Evolutionary conservation across 2,113 vertebrate genomes (phyloP).

Genomic region (Channa argus): DNA sequence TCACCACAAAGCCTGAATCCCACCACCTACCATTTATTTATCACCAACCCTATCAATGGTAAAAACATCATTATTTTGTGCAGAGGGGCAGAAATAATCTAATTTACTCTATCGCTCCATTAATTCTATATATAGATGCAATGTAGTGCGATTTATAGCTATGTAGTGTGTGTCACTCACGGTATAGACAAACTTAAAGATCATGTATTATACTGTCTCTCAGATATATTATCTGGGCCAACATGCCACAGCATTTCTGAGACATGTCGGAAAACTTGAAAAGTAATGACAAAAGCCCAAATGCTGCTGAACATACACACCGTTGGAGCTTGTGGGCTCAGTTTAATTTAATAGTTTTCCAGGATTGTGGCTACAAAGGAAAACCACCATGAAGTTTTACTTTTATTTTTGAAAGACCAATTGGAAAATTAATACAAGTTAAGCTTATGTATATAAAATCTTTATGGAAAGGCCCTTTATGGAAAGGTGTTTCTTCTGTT

Average conservation of each 20-base stretch:
- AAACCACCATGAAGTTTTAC: neutral
- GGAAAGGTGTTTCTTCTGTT: too few species aligned
- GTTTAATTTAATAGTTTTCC: constrained; percentile 41
- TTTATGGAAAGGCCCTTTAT: too few species aligned
- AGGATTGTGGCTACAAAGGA: constrained; percentile 13
- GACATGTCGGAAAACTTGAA: constrained; percentile 39
- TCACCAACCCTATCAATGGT: neutral
- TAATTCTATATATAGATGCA: neutral
- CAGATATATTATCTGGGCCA: constrained; percentile 49
- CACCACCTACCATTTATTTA: neutral
- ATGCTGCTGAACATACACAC: constrained; percentile 46
- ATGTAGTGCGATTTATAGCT: neutral
- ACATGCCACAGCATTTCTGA: constrained; percentile 37
- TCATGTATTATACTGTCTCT: neutral
- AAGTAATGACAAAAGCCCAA: constrained; percentile 62
- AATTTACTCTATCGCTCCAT: neutral
- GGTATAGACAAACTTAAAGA: constrained; percentile 6
- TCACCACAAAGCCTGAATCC: neutral
- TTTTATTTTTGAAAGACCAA: constrained; percentile 1
- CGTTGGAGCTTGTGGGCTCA: constrained; percentile 13
- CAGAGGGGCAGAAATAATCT: neutral
- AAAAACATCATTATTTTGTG: neutral
- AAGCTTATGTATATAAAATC: neutral
- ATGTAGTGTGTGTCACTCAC: neutral
- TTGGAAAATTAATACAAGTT: neutral